A percentile compares a stretch with the other conserved stretches of the same genome.
These are phyloP conservation scores for Zele albiditarsus DNA, from an alignment of 2,888 invertebrate species.

Conservation along the genomic window DNA sequence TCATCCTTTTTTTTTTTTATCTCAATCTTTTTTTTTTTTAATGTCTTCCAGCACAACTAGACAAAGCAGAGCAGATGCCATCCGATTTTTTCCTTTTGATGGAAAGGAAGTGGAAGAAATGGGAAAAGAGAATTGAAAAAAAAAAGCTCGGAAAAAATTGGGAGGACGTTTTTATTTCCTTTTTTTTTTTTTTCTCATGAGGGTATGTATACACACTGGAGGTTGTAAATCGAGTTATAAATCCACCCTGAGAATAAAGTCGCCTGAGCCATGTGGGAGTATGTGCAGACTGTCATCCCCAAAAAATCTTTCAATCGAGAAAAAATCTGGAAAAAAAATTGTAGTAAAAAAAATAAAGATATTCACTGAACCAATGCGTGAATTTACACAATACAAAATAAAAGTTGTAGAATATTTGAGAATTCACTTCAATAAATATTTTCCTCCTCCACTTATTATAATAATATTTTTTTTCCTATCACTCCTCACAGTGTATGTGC, in stretches of 20 bases:
- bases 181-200: neutral
- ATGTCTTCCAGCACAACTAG: neutral
- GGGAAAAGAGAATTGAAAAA: conserved; percentile 16
- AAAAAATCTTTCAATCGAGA: neutral
- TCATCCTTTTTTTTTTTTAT: neutral
- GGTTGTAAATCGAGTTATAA: conserved; percentile 48
- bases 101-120: neutral
- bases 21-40: conserved; percentile 2
- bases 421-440: no score
- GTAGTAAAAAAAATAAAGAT: neutral
- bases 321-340: neutral
- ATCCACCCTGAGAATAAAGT: conserved; percentile 17
- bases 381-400: neutral
- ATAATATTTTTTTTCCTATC: neutral
- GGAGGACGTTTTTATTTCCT: neutral
- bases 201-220: conserved; percentile 35
- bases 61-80: conserved; percentile 19
- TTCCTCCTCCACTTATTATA: neutral
- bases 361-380: neutral
- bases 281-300: neutral
- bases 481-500: neutral
- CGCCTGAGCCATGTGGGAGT: conserved; percentile 14
- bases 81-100: conserved; percentile 8
- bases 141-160: conserved; percentile 14
- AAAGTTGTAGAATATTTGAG: neutral